phyloP scores from a whole-genome alignment of 1,140 invertebrate genomes.

The Eurosta solidaginis region DNA sequence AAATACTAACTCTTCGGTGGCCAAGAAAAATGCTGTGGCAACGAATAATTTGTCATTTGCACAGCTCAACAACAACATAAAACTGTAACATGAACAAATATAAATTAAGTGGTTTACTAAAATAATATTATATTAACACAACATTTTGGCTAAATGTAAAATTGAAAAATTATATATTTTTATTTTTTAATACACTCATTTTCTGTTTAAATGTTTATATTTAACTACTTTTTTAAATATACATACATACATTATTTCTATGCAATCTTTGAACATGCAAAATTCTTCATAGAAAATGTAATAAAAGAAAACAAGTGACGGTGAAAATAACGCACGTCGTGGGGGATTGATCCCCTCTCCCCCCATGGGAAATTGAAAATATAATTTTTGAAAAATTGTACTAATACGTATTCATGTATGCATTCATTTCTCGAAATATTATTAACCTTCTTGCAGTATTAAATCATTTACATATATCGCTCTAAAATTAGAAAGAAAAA shows the following conservation, averaged over 20 bases:
- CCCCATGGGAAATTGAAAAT: too few relatives aligned
- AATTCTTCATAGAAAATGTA: too few relatives aligned
- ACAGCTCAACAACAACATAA: slow-evolving; percentile 12
- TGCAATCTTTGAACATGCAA: background rate
- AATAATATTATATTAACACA: slow-evolving; percentile 44
- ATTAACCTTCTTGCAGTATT: too few relatives aligned
- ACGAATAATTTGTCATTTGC: background rate
- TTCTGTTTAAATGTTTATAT: background rate
- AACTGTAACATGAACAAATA: background rate
- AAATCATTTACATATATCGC: too few relatives aligned
- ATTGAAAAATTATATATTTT: slow-evolving; percentile 3
- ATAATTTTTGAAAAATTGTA: too few relatives aligned
- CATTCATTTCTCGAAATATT: too few relatives aligned
- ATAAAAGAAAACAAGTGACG: too few relatives aligned
- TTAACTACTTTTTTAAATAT: background rate
- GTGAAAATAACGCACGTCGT: too few relatives aligned
- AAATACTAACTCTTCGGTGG: background rate
- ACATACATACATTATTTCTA: background rate
- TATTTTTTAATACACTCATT: slow-evolving; percentile 38
- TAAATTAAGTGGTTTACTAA: slow-evolving; percentile 39
- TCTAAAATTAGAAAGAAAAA: too few relatives aligned
- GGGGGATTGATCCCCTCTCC: too few relatives aligned
- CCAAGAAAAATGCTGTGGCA: background rate
- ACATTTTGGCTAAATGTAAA: slow-evolving; percentile 38
- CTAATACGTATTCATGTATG: too few relatives aligned